These are phyloP conservation scores for Eugnorisma glareosa DNA, from an alignment of 2,888 invertebrate genomes.

Conservation along the genomic window DNA sequence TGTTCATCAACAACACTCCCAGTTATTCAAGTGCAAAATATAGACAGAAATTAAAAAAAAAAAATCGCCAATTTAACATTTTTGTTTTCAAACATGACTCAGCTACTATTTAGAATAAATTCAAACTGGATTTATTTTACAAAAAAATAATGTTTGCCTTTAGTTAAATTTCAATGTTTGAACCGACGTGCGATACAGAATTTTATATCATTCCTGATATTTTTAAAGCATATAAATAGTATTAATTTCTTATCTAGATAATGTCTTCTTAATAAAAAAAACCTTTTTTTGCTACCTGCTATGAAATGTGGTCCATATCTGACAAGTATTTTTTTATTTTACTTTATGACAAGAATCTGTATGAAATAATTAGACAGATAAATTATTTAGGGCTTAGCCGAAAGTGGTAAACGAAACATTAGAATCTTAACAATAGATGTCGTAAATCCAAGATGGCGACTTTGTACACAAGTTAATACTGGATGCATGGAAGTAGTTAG, in stretches of 20 bases:
- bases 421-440: slow-evolving; percentile 6
- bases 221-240: neutral
- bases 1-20: too few relatives aligned
- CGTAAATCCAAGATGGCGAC: slow-evolving; percentile 16
- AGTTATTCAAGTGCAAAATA: too few relatives aligned
- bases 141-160: neutral
- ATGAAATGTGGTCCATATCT: too few relatives aligned
- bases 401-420: neutral
- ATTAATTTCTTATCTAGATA: neutral
- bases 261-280: neutral
- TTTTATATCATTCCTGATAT: neutral
- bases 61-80: too few relatives aligned
- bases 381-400: neutral
- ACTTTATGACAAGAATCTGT: neutral
- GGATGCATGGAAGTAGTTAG: slow-evolving; percentile 59
- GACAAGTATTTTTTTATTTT: too few relatives aligned
- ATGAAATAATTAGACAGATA: too few relatives aligned
- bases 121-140: too few relatives aligned
- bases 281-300: too few relatives aligned
- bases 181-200: neutral
- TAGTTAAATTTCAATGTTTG: neutral
- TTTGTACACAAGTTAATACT: slow-evolving; percentile 5
- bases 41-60: too few relatives aligned
- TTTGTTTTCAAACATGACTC: too few relatives aligned
- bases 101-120: too few relatives aligned